Percentiles rank a stretch among this genome's conserved stretches.
These are phyloP conservation scores for Elanoides forficatus DNA, from an alignment of 2,113 vertebrate genomes.

Conservation along the genomic window DNA sequence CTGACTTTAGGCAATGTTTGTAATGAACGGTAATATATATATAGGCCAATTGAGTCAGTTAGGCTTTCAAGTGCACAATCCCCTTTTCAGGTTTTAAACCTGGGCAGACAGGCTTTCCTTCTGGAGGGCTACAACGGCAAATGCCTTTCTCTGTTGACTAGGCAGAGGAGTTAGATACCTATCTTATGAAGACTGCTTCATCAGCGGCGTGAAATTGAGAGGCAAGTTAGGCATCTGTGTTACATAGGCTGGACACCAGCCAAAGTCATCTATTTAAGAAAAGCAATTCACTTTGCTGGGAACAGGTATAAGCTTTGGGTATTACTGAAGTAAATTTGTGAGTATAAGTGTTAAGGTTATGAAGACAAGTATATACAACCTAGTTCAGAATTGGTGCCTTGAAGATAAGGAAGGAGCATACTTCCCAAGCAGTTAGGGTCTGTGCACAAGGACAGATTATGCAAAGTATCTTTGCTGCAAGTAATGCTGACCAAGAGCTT, in stretches of 20 bases:
- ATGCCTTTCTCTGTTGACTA: background rate
- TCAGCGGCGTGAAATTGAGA: background rate
- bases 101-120: background rate
- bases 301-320: background rate
- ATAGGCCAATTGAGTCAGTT: background rate
- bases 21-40: background rate
- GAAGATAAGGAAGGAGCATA: background rate
- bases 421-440: background rate
- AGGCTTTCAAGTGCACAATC: background rate
- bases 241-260: background rate
- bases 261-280: background rate
- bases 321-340: background rate
- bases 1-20: background rate
- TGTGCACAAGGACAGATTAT: background rate
- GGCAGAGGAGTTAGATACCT: background rate
- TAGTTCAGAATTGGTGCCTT: background rate
- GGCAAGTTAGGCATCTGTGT: background rate
- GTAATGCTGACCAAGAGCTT: background rate
- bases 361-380: background rate
- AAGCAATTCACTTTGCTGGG: background rate
- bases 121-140: background rate
- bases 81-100: background rate
- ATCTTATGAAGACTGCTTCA: background rate
- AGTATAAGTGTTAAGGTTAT: background rate
- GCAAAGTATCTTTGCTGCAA: background rate